Evolutionary conservation across 2,797 vertebrate genomes (phyloP), one percentile per base, ranked within the genome.

Genomic region (Rhinogobio ventralis): DNA sequence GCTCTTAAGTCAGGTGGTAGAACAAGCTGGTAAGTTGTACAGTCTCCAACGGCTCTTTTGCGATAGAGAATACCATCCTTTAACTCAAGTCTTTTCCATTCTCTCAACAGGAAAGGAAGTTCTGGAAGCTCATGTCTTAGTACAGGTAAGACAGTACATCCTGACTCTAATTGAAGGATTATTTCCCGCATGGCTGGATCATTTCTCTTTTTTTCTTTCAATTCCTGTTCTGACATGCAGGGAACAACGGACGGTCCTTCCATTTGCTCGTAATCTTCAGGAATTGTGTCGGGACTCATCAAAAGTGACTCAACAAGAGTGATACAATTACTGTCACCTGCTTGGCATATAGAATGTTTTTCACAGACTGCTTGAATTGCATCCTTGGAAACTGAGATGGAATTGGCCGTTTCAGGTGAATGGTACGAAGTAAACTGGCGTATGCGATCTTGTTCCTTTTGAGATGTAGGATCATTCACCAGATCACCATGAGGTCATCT

Each of bases 131-230:
- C 73, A 53, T 14, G 20, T 49, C 30, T 66, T 0, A 77, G 20
- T 53, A 33, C 49, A 51, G 82, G 62, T 25, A 62, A 11, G 20
- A 64, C 60, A 1, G 20, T 78, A 20, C 28, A 7, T 17, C 62
- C 82, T 45, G 64, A 68, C 15, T 69, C 82, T 4, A 78, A 51
- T 13, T 53, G 74, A 33, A 19, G 4, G 1, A 72, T 45, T 19
- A 79, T 46, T 49, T 72, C 76, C 15, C n/a, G 33, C 45, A 85
- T 57, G 17, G 69, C 79, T 28, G 78, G 69, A 23, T 76, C 79
- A 25, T 57, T n/a, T 55, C 71, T 81, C 69, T 76, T 69, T 11
- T 79, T 49, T 25, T 85, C 30, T 71, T 45, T 28, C 11, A 85
- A 33, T 7, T 85, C 66, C 14, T 57, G 75, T 9, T 69, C 55